These are phyloP conservation scores for Sphaerodactylus townsendi DNA, from an alignment of 2,113 vertebrate species.

Conservation along the genomic window DNA sequence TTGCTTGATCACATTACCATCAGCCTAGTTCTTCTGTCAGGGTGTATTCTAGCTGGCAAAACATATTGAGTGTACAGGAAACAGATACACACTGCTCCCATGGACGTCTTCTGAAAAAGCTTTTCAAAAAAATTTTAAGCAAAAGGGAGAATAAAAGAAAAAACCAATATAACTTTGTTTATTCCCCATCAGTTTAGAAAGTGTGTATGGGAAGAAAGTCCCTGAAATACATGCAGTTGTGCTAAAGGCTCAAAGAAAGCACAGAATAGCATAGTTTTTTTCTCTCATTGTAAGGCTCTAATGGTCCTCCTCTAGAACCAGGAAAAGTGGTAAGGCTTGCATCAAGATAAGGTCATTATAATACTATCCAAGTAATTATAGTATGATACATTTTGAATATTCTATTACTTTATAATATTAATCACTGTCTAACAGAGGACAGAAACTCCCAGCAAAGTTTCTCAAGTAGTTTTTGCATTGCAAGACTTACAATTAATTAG, in stretches of 20 bases:
- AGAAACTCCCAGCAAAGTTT: not conserved
- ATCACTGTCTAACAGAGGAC: not conserved
- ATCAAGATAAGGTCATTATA: not conserved
- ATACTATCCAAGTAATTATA: not conserved
- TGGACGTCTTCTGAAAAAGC: not conserved
- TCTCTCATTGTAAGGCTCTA: not conserved
- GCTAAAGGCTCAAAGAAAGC: not conserved
- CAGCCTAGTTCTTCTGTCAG: not conserved
- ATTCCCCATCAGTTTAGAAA: not conserved
- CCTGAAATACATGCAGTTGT: not conserved
- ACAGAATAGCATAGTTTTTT: not conserved
- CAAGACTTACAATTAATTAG: not conserved
- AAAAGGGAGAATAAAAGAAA: not conserved
- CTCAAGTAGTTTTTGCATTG: not conserved
- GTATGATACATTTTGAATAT: too few species aligned
- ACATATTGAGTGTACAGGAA: conserved; percentile 2
- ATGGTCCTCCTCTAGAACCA: not conserved
- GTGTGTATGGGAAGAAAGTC: not conserved
- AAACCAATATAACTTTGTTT: not conserved
- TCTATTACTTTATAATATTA: too few species aligned
- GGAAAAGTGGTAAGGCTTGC: not conserved
- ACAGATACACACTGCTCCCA: not conserved
- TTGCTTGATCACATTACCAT: conserved; percentile 11
- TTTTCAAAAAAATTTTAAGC: conserved; percentile 12
- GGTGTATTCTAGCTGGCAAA: conserved; percentile 22